These are phyloP conservation scores for Acrobasis consociella DNA, from an alignment of 2,888 invertebrate species.

Conservation along the genomic window DNA sequence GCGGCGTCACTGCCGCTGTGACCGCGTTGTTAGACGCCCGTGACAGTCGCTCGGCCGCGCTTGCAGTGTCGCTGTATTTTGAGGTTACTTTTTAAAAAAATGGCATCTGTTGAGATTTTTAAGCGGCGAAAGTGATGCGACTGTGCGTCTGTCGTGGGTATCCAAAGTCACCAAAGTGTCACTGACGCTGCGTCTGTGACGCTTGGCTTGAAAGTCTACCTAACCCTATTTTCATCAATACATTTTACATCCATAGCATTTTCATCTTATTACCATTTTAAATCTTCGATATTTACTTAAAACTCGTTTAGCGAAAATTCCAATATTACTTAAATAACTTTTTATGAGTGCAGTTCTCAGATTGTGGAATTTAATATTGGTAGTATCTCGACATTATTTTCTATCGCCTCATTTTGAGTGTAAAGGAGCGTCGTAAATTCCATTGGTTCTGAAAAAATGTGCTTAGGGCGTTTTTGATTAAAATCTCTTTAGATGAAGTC, in stretches of 20 bases:
- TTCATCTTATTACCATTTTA: background rate
- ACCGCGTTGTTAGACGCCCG: too few relatives aligned
- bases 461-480: background rate
- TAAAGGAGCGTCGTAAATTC: constrained; percentile 1
- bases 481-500: background rate
- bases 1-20: too few relatives aligned
- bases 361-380: constrained; percentile 1
- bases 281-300: background rate
- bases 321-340: background rate
- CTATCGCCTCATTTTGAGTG: constrained; percentile 2
- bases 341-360: constrained; percentile 2
- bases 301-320: constrained; percentile 8
- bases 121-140: too few relatives aligned
- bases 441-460: background rate
- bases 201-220: too few relatives aligned
- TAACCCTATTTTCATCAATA: background rate
- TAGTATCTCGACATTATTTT: constrained; percentile 2
- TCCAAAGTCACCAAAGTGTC: too few relatives aligned
- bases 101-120: too few relatives aligned
- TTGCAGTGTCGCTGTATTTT: too few relatives aligned
- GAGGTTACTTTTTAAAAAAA: too few relatives aligned
- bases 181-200: too few relatives aligned
- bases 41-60: too few relatives aligned
- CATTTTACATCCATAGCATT: background rate
- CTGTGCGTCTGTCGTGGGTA: too few relatives aligned